Evolutionary conservation across 2,888 invertebrate species (phyloP).

Genomic region (Ophioninae sp.): DNA sequence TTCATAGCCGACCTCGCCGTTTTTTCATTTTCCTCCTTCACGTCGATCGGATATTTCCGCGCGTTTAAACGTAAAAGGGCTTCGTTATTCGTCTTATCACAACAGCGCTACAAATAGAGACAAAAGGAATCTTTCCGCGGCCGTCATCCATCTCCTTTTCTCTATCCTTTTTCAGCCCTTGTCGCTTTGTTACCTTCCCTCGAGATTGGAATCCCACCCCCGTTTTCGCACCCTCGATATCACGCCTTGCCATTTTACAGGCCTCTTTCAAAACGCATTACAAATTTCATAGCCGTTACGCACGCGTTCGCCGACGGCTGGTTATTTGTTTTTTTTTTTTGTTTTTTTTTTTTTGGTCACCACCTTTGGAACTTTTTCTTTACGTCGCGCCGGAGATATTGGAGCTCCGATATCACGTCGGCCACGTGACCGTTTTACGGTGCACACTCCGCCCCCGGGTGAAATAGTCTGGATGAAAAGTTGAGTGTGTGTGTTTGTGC

Average conservation of each 20-base stretch:
- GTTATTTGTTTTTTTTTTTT: neutral
- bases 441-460: conserved; percentile 18
- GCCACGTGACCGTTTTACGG: conserved; percentile 29
- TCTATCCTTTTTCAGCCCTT: neutral
- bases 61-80: neutral
- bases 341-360: conserved; percentile 30
- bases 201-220: no score
- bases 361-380: conserved; percentile 31
- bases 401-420: conserved; percentile 21
- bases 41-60: neutral
- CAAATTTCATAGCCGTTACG: neutral
- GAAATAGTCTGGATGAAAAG: conserved; percentile 47
- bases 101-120: neutral
- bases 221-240: neutral
- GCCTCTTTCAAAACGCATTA: neutral
- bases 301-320: neutral
- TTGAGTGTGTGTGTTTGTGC: neutral
- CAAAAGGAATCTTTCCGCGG: neutral
- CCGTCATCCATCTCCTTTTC: neutral
- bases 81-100: neutral
- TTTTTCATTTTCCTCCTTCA: neutral
- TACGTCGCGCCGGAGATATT: conserved; percentile 25
- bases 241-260: neutral
- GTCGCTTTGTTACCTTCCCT: no score
- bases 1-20: neutral